Base-by-base conservation (phyloP, 2,797 vertebrate genomes). In the Microcaecilia unicolor region DNA sequence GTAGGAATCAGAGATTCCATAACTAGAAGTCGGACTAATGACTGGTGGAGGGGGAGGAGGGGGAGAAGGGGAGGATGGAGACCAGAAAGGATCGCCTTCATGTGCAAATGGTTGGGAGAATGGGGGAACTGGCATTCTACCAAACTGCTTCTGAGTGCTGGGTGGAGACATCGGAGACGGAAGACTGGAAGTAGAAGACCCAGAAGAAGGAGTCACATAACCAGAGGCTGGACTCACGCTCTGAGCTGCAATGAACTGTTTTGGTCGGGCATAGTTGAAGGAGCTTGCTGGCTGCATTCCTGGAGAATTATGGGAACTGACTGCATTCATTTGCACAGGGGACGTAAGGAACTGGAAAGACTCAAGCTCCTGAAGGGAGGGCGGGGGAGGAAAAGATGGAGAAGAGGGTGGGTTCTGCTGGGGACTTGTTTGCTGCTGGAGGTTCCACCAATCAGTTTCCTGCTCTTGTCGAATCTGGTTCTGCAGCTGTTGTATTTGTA, bases 241-340 rank as follows among this genome's bases (percentile, higher is more conserved):
- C 76, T 98, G 95, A 17, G 94, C 94, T 2, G 94, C 94, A n/a
- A 98, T 98, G 79, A 99, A 99, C 78, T 99, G 95, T 72, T 97
- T 97, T 59, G 94, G 95, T 31, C 95, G 88, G 64, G 94, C 90
- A 14, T 99, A 99, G 81, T 97, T 99, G 76, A 99, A 99, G 37
- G 93, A 91, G 73, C 92, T 84, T 36, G 80, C 67, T 28, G 91
- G 83, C 78, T 96, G 92, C 93, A 97, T 97, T 80, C 83, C 51
- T 46, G 81, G 46, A 37, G 76, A 58, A 55, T 71, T 55, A 51
- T 78, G 83, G 19, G 84, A 67, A 46, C 83, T 75, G 38, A 84
- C 70, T 44, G 81, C 58, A 51, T 72, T 84, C 79, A 81, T 82
- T 64, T 70, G 81, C 66, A 69, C 74, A 27, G 67, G 48, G 37